A percentile compares a stretch with the other conserved stretches of the same genome.
Evolutionary conservation across 30 jellyfish, hydroid and myxozoan species (phyloP).

Genomic region (Mastigias papua): DNA sequence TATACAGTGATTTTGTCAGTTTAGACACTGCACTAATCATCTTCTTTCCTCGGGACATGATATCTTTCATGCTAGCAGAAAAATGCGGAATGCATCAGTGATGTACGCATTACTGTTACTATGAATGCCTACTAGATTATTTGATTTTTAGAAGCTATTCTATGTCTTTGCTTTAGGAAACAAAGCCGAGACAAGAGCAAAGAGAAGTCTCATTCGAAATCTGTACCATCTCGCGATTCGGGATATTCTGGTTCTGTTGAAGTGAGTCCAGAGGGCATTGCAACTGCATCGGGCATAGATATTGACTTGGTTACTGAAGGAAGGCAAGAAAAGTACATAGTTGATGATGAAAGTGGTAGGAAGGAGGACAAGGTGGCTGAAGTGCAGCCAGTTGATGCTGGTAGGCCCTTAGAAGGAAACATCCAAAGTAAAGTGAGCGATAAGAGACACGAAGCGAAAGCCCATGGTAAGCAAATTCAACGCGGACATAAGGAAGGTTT

Average conservation of each 20-base stretch:
- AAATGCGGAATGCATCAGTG: too few species aligned
- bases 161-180: conserved; percentile 28
- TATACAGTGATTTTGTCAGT: too few species aligned
- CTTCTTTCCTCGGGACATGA: too few species aligned
- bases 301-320: conserved; percentile 61
- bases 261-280: conserved; percentile 69
- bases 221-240: conserved; percentile 29
- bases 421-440: neutral
- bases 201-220: conserved; percentile 23
- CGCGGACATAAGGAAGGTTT: neutral
- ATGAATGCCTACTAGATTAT: too few species aligned
- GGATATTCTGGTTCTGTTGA: conserved; percentile 52
- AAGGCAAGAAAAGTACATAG: conserved; percentile 48
- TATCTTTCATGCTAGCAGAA: too few species aligned
- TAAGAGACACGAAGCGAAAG: neutral
- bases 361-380: neutral
- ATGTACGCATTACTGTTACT: too few species aligned
- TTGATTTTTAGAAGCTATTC: neutral
- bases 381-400: neutral
- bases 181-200: conserved; percentile 33
- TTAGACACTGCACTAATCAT: too few species aligned
- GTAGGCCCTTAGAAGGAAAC: conserved; percentile 4
- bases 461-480: neutral
- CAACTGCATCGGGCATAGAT: conserved; percentile 89
- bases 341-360: conserved; percentile 3